Percentiles rank a stretch among this genome's conserved stretches.
Evolutionary conservation across 1,140 invertebrate genomes (phyloP).

Genomic region (Procambarus virginalis): DNA sequence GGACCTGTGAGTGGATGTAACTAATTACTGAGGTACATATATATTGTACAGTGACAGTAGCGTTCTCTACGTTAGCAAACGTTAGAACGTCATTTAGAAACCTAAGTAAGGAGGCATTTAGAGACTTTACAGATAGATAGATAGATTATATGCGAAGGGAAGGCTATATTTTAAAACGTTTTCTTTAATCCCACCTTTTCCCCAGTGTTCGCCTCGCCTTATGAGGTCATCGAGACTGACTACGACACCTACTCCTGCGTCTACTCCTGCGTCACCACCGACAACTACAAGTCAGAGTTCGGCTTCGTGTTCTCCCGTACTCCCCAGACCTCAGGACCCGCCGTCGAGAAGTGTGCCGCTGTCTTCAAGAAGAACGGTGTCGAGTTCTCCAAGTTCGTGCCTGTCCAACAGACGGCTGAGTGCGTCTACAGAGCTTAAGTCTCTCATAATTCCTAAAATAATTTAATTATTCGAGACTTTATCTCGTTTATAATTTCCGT

Average conservation of each 20-base stretch:
- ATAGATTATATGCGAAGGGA: too few relatives aligned
- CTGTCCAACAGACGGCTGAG: not conserved
- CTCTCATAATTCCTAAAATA: too few relatives aligned
- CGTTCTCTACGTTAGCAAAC: too few relatives aligned
- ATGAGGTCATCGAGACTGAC: constrained; percentile 26
- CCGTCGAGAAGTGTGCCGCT: not conserved
- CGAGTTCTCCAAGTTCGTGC: constrained; percentile 5
- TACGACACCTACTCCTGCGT: constrained; percentile 33
- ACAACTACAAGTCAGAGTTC: constrained; percentile 22
- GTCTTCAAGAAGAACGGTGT: constrained; percentile 29
- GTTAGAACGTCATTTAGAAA: too few relatives aligned
- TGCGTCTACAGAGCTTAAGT: constrained; percentile 27
- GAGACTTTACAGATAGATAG: too few relatives aligned
- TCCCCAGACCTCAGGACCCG: not conserved
- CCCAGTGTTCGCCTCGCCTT: not conserved
- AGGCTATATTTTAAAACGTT: too few relatives aligned
- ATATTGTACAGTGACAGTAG: too few relatives aligned
- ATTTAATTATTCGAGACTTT: too few relatives aligned
- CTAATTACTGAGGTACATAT: too few relatives aligned
- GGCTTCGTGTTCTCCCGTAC: constrained; percentile 28
- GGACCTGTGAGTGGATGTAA: too few relatives aligned
- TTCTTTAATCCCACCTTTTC: not conserved
- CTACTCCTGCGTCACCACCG: constrained; percentile 12
- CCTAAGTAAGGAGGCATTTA: too few relatives aligned
- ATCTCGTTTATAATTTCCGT: too few relatives aligned